Conservation (phyloP, 2,113 vertebrate species). For the Halcyon senegalensis region DNA sequence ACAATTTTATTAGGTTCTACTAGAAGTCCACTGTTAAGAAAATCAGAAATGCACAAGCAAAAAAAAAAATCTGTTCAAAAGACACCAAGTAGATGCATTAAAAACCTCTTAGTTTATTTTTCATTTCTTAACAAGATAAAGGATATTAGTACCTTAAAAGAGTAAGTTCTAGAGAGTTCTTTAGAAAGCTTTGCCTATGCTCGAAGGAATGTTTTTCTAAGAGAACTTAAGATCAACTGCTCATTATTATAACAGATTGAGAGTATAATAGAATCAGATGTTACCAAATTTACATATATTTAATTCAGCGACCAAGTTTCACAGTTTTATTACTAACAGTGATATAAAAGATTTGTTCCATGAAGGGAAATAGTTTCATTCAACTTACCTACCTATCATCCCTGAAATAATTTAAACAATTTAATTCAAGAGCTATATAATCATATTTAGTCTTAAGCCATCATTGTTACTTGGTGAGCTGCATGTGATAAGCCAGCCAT, state of each 20-base stretch:
- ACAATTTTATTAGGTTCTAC: neutral
- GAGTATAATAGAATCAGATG: neutral
- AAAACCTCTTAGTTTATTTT: neutral
- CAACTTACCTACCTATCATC: neutral
- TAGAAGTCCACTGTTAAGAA: neutral
- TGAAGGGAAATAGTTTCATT: neutral
- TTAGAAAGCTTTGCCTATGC: neutral
- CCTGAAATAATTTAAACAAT: neutral
- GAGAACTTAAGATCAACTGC: neutral
- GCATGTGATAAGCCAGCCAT: neutral
- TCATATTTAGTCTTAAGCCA: neutral
- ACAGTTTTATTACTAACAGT: neutral
- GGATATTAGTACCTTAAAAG: neutral
- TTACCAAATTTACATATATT: neutral
- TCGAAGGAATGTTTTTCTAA: neutral
- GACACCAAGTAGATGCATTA: neutral
- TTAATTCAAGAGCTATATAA: neutral
- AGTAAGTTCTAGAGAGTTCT: neutral
- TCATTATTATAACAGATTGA: neutral
- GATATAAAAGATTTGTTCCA: neutral
- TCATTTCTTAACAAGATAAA: slow-evolving; percentile 1
- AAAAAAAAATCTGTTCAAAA: neutral
- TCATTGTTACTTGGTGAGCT: neutral
- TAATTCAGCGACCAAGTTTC: neutral
- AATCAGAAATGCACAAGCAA: neutral